Evolutionary conservation across 1,140 invertebrate species (phyloP).

Genomic region (Neodiprion virginianus): DNA sequence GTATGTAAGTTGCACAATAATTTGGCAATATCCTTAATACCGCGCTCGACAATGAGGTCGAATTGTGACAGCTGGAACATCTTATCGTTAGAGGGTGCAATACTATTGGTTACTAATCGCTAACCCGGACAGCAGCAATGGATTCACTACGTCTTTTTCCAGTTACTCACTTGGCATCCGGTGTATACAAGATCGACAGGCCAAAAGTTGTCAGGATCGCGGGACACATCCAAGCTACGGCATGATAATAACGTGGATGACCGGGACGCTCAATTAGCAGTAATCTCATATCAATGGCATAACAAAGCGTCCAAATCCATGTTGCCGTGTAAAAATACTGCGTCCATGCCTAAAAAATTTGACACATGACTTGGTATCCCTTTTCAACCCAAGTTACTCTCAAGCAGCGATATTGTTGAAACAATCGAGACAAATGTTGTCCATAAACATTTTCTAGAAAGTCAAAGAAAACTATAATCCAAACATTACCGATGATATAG

Average conservation of each 20-base stretch:
- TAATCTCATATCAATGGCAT: slow-evolving; percentile 79
- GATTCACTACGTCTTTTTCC: too few species aligned
- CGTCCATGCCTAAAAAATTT: slow-evolving; percentile 74
- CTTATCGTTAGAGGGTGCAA: too few species aligned
- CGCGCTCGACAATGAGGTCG: slow-evolving; percentile 64
- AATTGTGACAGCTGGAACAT: slow-evolving; percentile 74
- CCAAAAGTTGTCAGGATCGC: slow-evolving; percentile 72
- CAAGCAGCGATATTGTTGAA: neutral
- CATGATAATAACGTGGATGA: slow-evolving; percentile 68
- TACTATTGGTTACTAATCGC: too few species aligned
- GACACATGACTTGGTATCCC: slow-evolving; percentile 7
- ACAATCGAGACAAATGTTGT: slow-evolving; percentile 8
- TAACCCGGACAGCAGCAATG: too few species aligned
- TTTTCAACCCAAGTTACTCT: too few species aligned
- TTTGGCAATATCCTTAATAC: slow-evolving; percentile 78
- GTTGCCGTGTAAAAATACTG: slow-evolving; percentile 86
- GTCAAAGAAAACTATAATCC: neutral
- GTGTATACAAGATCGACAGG: slow-evolving; percentile 75
- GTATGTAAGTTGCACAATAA: slow-evolving; percentile 77
- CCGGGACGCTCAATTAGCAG: slow-evolving; percentile 69
- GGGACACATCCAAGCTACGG: slow-evolving; percentile 74
- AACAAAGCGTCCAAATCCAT: slow-evolving; percentile 85
- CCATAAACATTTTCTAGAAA: slow-evolving; percentile 9
- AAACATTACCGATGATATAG: slow-evolving; percentile 72
- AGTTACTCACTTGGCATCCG: slow-evolving; percentile 75